A percentile compares a stretch with the other conserved stretches of the same genome.
phyloP scores from a whole-genome alignment of 2,888 invertebrate species.

The Seira sanloemensis region DNA sequence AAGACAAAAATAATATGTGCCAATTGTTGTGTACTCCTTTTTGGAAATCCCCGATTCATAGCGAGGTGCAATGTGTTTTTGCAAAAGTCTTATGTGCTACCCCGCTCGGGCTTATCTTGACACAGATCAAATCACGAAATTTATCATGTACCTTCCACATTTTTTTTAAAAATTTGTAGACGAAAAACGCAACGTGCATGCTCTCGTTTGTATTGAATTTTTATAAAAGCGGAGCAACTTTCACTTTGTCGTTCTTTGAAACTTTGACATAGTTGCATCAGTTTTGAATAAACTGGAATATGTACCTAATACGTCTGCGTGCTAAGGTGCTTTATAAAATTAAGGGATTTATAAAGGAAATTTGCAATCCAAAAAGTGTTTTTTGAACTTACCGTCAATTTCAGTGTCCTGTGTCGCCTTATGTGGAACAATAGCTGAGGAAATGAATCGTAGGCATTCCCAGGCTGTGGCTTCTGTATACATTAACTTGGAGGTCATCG shows the following conservation, averaged over 20 bases:
- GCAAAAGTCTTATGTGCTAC: not conserved
- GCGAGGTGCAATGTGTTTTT: slow-evolving; percentile 9
- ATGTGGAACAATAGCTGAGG: slow-evolving; percentile 93
- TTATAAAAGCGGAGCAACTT: slow-evolving; percentile 36
- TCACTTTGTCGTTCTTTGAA: slow-evolving; percentile 37
- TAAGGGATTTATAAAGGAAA: slow-evolving; percentile 59
- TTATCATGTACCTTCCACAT: slow-evolving; percentile 10
- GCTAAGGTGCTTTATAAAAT: too few species aligned
- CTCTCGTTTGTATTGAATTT: not conserved
- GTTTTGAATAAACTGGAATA: slow-evolving; percentile 81
- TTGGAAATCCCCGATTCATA: slow-evolving; percentile 36
- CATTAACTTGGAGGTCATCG: slow-evolving; percentile 84
- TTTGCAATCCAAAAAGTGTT: slow-evolving; percentile 5
- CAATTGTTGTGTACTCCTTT: slow-evolving; percentile 23
- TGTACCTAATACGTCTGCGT: too few species aligned
- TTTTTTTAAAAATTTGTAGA: slow-evolving; percentile 1
- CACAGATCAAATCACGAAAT: slow-evolving; percentile 21
- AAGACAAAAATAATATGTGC: slow-evolving; percentile 24
- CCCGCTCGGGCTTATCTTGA: slow-evolving; percentile 9
- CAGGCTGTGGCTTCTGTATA: slow-evolving; percentile 89
- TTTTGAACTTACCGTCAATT: slow-evolving; percentile 79
- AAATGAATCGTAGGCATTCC: slow-evolving; percentile 86
- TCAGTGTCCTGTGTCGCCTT: slow-evolving; percentile 87
- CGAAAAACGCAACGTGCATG: slow-evolving; percentile 9
- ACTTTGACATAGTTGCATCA: slow-evolving; percentile 79